Evolutionary conservation across 2,113 vertebrate species (phyloP), one percentile per base, ranked within the genome.

Genomic region (Hyla sarda): DNA sequence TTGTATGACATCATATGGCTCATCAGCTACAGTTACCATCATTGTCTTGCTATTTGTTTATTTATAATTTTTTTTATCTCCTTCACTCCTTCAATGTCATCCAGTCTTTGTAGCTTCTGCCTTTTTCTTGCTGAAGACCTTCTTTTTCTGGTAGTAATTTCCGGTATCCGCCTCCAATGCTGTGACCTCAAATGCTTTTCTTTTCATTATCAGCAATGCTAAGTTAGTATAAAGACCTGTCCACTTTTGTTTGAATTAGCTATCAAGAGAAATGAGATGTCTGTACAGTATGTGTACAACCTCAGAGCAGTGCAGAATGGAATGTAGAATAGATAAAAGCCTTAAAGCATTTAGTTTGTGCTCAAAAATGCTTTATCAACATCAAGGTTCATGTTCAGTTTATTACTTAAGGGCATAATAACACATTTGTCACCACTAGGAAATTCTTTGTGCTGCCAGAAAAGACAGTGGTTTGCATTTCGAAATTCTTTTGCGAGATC

Each of bases 361-460:
- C 84, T 81, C n/a, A 81, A 34, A 81, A 81, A 50, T 73, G 17
- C 84, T 81, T 37, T 81, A 86, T 86, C 77, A 81, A 81, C 50
- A 81, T 86, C 28, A 81, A 86, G 65, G 65, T 78, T 85, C 83
- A 78, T 78, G 83, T 81, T 86, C 56, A 50, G 84, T 73, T 81
- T 86, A 81, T 81, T 86, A 81, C 77, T 79, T 81, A 73, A 79
- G 65, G 77, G 84, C 84, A 71, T 81, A 86, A 86, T 80, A 86
- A 73, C 25, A 48, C 73, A 81, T 86, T 86, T 86, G 77, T 86
- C 77, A 86, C 52, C 62, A 28, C 84, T 80, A 80, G 75, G 75
- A 80, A 56, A 79, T 85, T 79, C 84, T 52, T 85, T 71, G 41
- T 12, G 21, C 32, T 85, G 84, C 84, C 48, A 79, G 45, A 85